A percentile compares a stretch with the other conserved stretches of the same genome.
Evolutionary conservation across 2,888 invertebrate genomes (phyloP).

Genomic region (Pediacus dermestoides): DNA sequence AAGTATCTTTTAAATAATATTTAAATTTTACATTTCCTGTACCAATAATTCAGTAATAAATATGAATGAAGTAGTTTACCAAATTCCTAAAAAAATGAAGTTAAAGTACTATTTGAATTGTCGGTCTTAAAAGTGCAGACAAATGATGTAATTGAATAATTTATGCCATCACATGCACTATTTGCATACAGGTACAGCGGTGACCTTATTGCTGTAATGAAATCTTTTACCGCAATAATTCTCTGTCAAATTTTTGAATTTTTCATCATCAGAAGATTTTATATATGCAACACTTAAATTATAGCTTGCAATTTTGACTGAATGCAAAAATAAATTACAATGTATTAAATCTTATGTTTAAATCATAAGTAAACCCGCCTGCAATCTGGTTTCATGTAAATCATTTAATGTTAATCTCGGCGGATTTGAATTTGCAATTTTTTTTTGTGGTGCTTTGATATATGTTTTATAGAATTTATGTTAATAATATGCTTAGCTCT

Average conservation of each 20-base stretch:
- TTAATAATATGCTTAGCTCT: too few species aligned
- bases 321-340: conserved; percentile 33
- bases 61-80: too few species aligned
- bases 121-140: too few species aligned
- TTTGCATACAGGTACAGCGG: conserved; percentile 10
- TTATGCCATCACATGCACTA: too few species aligned
- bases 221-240: conserved; percentile 11
- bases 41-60: too few species aligned
- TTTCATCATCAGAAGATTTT: conserved; percentile 21
- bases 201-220: conserved; percentile 12
- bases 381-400: conserved; percentile 20
- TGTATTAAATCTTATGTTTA: conserved; percentile 31
- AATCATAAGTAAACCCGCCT: conserved; percentile 28
- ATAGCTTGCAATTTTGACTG: conserved; percentile 32
- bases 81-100: too few species aligned
- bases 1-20: too few species aligned
- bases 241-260: conserved; percentile 20
- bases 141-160: too few species aligned
- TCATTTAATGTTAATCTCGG: conserved; percentile 22
- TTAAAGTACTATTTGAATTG: too few species aligned
- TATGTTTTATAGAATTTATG: too few species aligned
- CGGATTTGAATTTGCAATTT: conserved; percentile 11
- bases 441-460: too few species aligned
- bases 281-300: conserved; percentile 29
- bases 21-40: too few species aligned